These are phyloP conservation scores for Latrodectus geometricus DNA, from an alignment of 1,140 invertebrate genomes.

Conservation along the genomic window DNA sequence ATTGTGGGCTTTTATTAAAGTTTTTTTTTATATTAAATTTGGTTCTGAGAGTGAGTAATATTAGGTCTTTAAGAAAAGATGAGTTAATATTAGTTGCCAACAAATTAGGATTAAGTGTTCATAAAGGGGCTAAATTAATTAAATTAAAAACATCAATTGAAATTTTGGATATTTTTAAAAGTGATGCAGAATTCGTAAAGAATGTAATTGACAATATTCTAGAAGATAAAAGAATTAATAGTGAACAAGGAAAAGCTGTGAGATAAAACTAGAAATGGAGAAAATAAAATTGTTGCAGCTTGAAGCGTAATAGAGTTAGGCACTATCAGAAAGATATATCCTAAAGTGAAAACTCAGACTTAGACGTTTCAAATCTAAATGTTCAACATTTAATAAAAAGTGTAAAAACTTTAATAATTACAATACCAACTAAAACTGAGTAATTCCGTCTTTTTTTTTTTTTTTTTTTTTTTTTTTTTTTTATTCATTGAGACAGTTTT, in stretches of 20 bases:
- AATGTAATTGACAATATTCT: neutral
- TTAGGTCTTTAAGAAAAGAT: neutral
- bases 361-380: no score
- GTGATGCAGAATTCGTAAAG: neutral
- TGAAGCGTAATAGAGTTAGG: no score
- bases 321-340: no score
- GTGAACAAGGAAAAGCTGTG: no score
- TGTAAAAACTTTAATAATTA: no score
- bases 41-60: no score
- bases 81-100: neutral
- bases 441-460: neutral
- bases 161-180: neutral
- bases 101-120: neutral
- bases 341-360: no score
- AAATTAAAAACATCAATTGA: neutral
- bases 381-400: no score
- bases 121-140: neutral
- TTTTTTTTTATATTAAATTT: no score
- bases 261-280: no score
- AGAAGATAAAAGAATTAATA: neutral
- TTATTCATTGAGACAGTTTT: neutral
- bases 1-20: no score
- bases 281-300: no score
- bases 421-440: neutral
- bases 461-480: slow-evolving; percentile 8